Percentiles rank a stretch among this genome's conserved stretches.
Evolutionary conservation across 2,888 invertebrate species (phyloP).

Genomic region (Melinopterus prodromus): DNA sequence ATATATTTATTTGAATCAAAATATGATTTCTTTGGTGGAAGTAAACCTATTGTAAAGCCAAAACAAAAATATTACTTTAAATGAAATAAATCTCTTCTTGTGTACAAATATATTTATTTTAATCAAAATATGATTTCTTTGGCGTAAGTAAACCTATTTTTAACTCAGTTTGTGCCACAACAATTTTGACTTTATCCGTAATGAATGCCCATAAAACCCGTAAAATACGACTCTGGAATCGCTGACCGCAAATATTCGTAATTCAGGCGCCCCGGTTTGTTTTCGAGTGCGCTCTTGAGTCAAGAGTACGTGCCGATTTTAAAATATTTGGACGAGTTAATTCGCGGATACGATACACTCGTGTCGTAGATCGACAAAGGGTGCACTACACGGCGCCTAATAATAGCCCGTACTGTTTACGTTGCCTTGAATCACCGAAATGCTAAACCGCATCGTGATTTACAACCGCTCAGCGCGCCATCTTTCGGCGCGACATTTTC

Average conservation of each 20-base stretch:
- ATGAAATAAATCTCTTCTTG: too few relatives aligned
- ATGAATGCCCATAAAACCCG: background rate
- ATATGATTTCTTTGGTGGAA: too few relatives aligned
- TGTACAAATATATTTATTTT: too few relatives aligned
- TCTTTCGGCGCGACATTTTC: background rate
- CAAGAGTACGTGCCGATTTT: background rate
- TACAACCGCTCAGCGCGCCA: background rate
- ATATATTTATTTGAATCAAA: too few relatives aligned
- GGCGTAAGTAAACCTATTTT: too few relatives aligned
- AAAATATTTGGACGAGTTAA: conserved; percentile 4
- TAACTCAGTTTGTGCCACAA: background rate
- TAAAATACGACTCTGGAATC: background rate
- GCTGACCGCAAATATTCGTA: background rate
- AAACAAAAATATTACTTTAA: too few relatives aligned
- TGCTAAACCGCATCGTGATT: background rate
- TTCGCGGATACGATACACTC: background rate
- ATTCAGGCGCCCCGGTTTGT: background rate
- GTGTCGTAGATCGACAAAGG: background rate
- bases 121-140: too few relatives aligned
- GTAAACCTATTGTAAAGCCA: too few relatives aligned
- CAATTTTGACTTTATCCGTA: background rate
- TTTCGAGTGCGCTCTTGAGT: background rate
- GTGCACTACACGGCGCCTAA: background rate
- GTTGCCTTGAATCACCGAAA: background rate
- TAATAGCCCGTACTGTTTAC: background rate